Percentiles rank a stretch among this genome's conserved stretches.
These are phyloP conservation scores for Oscheius sp. DNA, from an alignment of 2,888 invertebrate species.

Conservation along the genomic window DNA sequence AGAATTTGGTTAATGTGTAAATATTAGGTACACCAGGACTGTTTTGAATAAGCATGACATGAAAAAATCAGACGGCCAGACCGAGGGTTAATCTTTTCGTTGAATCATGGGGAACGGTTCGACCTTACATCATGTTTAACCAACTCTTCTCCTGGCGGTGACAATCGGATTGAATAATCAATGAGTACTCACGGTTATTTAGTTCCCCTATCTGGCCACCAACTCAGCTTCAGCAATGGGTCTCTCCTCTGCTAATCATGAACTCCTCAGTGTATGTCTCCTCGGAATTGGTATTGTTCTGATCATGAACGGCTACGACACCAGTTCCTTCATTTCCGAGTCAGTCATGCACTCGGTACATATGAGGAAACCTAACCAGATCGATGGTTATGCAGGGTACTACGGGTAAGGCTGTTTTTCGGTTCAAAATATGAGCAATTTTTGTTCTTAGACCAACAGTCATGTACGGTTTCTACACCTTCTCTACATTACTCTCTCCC, in stretches of 20 bases:
- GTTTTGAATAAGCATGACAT: no score
- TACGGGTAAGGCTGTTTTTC: conserved; percentile 22
- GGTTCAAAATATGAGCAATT: neutral
- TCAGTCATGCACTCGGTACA: conserved; percentile 37
- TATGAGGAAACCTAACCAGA: conserved; percentile 20
- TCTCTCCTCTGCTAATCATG: conserved; percentile 22
- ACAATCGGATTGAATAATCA: no score
- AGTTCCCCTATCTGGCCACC: no score
- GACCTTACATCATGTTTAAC: no score
- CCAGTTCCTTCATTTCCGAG: conserved; percentile 25
- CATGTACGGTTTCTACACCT: conserved; percentile 27
- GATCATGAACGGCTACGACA: conserved; percentile 32
- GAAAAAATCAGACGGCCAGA: no score
- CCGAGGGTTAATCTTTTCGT: no score
- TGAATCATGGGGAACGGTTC: no score
- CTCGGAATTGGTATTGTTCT: conserved; percentile 22
- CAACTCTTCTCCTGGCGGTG: no score
- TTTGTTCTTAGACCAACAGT: conserved; percentile 22
- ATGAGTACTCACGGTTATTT: no score
- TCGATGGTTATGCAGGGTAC: conserved; percentile 35
- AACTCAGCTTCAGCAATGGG: conserved; percentile 3
- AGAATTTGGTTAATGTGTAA: no score
- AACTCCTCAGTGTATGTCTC: conserved; percentile 8
- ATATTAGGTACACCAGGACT: no score
- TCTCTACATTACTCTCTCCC: conserved; percentile 30